These are phyloP conservation scores for Sebastes minor DNA, from an alignment of 2,797 vertebrate species.

Conservation along the genomic window DNA sequence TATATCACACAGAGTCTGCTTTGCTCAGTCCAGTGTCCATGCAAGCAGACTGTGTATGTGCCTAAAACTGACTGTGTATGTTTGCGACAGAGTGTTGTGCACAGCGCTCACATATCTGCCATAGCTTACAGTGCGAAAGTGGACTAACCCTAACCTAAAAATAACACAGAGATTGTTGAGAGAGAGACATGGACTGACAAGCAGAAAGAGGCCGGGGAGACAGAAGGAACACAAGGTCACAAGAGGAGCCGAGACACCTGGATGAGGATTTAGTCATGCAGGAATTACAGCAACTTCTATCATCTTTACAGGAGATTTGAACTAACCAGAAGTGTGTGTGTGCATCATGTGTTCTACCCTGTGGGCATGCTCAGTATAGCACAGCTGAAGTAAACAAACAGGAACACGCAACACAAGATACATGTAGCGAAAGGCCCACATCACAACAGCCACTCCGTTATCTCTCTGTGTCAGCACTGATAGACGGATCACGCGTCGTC, in stretches of 20 bases:
- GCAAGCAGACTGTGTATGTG: background rate
- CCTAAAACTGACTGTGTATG: background rate
- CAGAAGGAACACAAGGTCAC: background rate
- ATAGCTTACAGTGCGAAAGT: constrained; percentile 56
- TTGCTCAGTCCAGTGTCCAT: background rate
- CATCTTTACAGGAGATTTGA: constrained; percentile 24
- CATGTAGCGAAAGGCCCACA: background rate
- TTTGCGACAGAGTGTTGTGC: constrained; percentile 13
- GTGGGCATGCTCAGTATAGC: constrained; percentile 41
- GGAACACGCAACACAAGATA: background rate
- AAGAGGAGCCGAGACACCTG: background rate
- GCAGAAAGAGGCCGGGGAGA: constrained; percentile 1
- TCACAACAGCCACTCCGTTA: background rate
- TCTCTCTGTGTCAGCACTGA: background rate
- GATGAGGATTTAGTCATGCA: constrained; percentile 5
- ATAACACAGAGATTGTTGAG: constrained; percentile 64
- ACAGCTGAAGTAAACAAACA: constrained; percentile 58
- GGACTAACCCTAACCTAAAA: constrained; percentile 68
- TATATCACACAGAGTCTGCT: background rate
- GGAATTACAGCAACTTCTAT: constrained; percentile 17
- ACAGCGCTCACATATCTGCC: constrained; percentile 59
- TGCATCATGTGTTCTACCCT: constrained; percentile 6
- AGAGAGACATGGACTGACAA: constrained; percentile 30
- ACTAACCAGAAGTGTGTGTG: background rate
- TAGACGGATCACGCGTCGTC: background rate